Evolutionary conservation across 1,140 invertebrate genomes (phyloP).

Genomic region (Drosophila bocki): DNA sequence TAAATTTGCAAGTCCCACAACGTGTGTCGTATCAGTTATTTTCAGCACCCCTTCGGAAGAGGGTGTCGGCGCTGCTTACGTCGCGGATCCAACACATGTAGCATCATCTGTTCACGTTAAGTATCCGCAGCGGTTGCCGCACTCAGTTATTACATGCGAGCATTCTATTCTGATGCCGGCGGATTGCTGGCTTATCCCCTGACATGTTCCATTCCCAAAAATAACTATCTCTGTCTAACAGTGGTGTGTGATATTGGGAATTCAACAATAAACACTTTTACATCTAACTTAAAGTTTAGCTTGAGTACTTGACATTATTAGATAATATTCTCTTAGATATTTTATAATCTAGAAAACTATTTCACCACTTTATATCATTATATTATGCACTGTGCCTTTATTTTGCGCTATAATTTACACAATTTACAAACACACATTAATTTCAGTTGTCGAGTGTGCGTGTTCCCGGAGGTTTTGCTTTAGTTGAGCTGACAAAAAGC

Average conservation of each 20-base stretch:
- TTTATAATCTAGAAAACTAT: not conserved
- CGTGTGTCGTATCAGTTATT: slow-evolving; percentile 58
- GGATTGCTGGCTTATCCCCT: slow-evolving; percentile 53
- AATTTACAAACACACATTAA: slow-evolving; percentile 62
- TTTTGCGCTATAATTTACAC: slow-evolving; percentile 42
- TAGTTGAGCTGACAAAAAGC: slow-evolving; percentile 59
- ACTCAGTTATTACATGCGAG: slow-evolving; percentile 44
- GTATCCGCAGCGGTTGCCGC: slow-evolving; percentile 55
- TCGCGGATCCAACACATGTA: slow-evolving; percentile 35
- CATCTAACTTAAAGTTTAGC: not conserved
- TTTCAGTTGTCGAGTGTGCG: slow-evolving; percentile 37
- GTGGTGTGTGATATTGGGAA: not conserved
- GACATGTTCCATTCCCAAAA: slow-evolving; percentile 24
- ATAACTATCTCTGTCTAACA: slow-evolving; percentile 8
- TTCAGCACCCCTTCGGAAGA: slow-evolving; percentile 28
- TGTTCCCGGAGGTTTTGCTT: slow-evolving; percentile 39
- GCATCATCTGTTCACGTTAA: slow-evolving; percentile 68
- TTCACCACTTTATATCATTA: not conserved
- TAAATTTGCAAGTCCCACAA: slow-evolving; percentile 65
- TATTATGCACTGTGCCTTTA: slow-evolving; percentile 5
- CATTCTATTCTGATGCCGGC: slow-evolving; percentile 41
- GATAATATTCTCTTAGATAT: not conserved
- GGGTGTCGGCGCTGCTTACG: slow-evolving; percentile 46
- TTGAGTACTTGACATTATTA: not conserved
- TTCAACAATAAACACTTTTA: not conserved